Conservation (phyloP, 2,113 vertebrate genomes). For the Nyctereutes procyonoides region DNA sequence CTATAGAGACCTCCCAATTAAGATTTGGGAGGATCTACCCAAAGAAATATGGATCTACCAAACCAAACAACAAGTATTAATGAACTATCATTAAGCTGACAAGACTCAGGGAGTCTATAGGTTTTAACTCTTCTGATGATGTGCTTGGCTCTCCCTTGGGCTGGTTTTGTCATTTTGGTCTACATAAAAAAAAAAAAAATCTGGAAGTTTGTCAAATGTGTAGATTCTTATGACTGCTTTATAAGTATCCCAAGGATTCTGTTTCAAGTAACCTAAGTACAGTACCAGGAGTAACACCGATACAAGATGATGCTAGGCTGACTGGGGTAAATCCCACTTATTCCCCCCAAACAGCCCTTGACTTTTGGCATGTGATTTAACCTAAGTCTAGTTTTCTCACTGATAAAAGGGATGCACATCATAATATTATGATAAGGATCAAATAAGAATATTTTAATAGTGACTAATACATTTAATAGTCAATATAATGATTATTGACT, state of each 20-base stretch:
- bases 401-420: background rate
- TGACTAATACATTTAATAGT: background rate
- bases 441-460: background rate
- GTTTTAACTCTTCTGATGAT: background rate
- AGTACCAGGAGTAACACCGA: background rate
- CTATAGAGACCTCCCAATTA: background rate
- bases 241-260: background rate
- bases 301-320: background rate
- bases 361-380: background rate
- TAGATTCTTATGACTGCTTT: background rate
- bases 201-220: background rate
- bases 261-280: background rate
- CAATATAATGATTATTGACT: background rate
- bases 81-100: background rate
- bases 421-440: background rate
- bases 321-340: background rate
- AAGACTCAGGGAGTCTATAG: too few relatives aligned
- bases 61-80: too few relatives aligned
- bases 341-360: background rate
- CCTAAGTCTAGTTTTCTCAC: background rate
- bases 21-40: background rate
- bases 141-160: fast-evolving
- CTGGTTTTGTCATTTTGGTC: background rate
- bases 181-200: background rate
- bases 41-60: background rate